phyloP scores from a whole-genome alignment of 2,888 invertebrate species.

The Ophion slaviceki region DNA sequence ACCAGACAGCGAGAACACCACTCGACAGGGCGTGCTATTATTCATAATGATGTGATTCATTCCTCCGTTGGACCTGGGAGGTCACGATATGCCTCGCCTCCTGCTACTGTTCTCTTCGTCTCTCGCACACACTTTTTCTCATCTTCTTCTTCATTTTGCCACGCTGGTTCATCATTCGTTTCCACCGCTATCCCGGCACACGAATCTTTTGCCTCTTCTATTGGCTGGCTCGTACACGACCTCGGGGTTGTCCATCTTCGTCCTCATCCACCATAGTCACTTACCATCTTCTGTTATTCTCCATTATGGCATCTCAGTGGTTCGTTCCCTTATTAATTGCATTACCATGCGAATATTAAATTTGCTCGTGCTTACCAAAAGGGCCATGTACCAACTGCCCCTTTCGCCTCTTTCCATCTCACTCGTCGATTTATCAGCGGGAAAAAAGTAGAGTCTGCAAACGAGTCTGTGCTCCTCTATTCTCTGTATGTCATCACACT shows the following conservation, averaged over 20 bases:
- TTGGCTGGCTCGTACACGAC: slow-evolving; percentile 21
- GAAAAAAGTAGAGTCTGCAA: neutral
- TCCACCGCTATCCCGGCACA: slow-evolving; percentile 48
- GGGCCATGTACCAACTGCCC: slow-evolving; percentile 6
- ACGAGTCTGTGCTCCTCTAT: no score
- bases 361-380: slow-evolving; percentile 57
- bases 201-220: slow-evolving; percentile 37
- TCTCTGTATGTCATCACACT: no score
- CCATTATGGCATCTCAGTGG: slow-evolving; percentile 53
- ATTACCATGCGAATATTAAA: slow-evolving; percentile 79
- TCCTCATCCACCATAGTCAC: slow-evolving; percentile 58
- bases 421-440: slow-evolving; percentile 24
- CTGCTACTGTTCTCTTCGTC: slow-evolving; percentile 60
- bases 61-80: slow-evolving; percentile 69
- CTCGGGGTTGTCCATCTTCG: slow-evolving; percentile 55
- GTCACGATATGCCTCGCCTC: slow-evolving; percentile 67
- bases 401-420: neutral
- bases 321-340: slow-evolving; percentile 71
- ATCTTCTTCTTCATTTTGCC: slow-evolving; percentile 55
- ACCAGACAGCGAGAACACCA: slow-evolving; percentile 75
- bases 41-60: slow-evolving; percentile 80
- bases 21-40: slow-evolving; percentile 75
- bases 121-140: slow-evolving; percentile 38
- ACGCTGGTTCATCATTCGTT: slow-evolving; percentile 30
- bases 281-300: slow-evolving; percentile 35